Evolutionary conservation across 35 echinoderm and acorn worm species (phyloP).

Genomic region (Anneissia japonica): DNA sequence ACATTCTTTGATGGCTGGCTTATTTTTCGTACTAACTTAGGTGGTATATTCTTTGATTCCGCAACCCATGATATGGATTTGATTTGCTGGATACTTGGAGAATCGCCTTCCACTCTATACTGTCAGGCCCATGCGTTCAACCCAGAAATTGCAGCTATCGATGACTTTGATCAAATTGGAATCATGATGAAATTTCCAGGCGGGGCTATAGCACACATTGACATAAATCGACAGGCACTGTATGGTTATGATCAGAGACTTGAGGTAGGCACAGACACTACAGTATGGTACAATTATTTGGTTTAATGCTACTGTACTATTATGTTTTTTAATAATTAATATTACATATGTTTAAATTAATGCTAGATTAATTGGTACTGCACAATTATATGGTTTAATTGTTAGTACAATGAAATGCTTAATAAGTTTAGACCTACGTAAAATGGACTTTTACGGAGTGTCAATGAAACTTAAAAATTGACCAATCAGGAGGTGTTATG

Average conservation of each 20-base stretch:
- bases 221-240: constrained; percentile 55
- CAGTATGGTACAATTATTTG: too few relatives aligned
- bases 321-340: too few relatives aligned
- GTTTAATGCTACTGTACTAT: too few relatives aligned
- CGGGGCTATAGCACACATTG: constrained; percentile 52
- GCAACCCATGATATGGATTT: constrained; percentile 73
- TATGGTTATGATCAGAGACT: constrained; percentile 86
- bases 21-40: constrained; percentile 15
- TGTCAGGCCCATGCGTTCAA: constrained; percentile 79
- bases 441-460: too few relatives aligned
- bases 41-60: constrained; percentile 80
- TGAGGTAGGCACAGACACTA: constrained; percentile 44
- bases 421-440: too few relatives aligned
- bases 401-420: too few relatives aligned
- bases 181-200: constrained; percentile 78
- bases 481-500: too few relatives aligned
- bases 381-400: too few relatives aligned
- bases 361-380: too few relatives aligned
- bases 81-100: constrained; percentile 66
- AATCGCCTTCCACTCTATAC: constrained; percentile 47
- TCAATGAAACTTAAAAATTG: too few relatives aligned
- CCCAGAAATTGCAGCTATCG: constrained; percentile 25
- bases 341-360: too few relatives aligned
- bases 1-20: too few relatives aligned
- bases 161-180: constrained; percentile 62